Base-by-base conservation (phyloP, 2,888 invertebrate genomes). In the Adela reaumurella region DNA sequence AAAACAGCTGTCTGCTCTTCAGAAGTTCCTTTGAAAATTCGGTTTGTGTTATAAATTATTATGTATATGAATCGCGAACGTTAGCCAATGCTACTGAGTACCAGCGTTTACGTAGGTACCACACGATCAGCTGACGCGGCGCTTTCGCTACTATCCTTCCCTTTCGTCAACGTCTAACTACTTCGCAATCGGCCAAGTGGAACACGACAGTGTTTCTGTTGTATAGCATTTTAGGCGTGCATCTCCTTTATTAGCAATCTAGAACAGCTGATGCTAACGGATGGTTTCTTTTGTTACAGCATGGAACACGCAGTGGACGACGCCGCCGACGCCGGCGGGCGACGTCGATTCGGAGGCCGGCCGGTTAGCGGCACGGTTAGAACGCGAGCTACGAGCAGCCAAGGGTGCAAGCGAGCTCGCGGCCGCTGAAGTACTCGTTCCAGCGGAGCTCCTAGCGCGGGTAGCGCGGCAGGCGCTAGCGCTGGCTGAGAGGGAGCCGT, bases 401-500 rank as follows among this genome's bases (percentile, higher is more conserved):
- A 92, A 93, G 69, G 83, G 86, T 54, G 88, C 87, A 59, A 81
- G 81, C 59, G 89, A 90, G 68, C 74, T 94, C 57, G 87, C 89
- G 50, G 88, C 90, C 62, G 92, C 90, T 18, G 92, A 94, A 74
- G 92, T 94, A 50, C 81, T 93, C 55, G 81, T 94, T 57, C 94
- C 94, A 35, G 88, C 89, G 48, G 90, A 91, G 67, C 84, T 94
- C 54, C 83, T 92, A 50, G 85, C 88, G 55, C 81, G 89, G 56
- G 89, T 94, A 53, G 87, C 94, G 45, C 80, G 86, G 54, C 89
- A 92, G 65, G 88, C 93, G 52, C 81, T 94, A 48, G 83, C 85
- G 49, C 87, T 92, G 80, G 91, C 94, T 1, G 92, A 93, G 65
- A 87, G 88, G 47, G 94, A 95, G 70, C 94, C 94, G 17, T 94